phyloP scores from a whole-genome alignment of 2,888 invertebrate genomes.

The Cynaeus angustus region DNA sequence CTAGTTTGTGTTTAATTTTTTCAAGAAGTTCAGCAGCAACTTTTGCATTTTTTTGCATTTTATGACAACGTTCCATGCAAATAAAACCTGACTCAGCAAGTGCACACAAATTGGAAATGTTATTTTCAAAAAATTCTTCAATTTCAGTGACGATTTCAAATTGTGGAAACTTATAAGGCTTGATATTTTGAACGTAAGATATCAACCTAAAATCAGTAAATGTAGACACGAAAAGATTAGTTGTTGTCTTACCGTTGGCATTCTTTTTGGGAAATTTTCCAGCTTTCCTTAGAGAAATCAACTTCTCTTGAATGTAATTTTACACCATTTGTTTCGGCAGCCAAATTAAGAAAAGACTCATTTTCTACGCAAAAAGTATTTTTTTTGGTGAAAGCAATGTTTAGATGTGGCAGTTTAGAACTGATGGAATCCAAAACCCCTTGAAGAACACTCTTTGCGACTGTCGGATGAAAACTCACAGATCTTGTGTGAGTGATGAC shows the following conservation, averaged over 20 bases:
- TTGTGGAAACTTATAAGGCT: conserved; percentile 2
- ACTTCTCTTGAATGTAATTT: not conserved
- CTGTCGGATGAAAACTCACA: not conserved
- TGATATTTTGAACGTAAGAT: not conserved
- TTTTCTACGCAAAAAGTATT: conserved; percentile 1
- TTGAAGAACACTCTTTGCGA: not conserved
- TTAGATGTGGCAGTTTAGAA: not conserved
- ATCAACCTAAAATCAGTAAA: not conserved
- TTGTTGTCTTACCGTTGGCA: conserved; percentile 1
- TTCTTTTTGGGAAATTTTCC: not conserved
- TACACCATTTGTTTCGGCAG: not conserved
- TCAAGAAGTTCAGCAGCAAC: not conserved
- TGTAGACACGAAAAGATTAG: no score
- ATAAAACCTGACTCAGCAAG: not conserved
- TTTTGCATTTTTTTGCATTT: not conserved
- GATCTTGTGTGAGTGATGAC: not conserved
- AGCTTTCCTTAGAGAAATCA: conserved; percentile 1
- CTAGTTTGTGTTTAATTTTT: not conserved
- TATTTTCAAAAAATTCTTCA: not conserved
- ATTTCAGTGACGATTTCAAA: not conserved
- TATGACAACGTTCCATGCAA: not conserved
- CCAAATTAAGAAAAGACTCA: not conserved
- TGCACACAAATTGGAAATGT: not conserved
- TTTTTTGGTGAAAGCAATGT: not conserved
- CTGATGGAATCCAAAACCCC: not conserved